These are phyloP conservation scores for Hydriomena furcata DNA, from an alignment of 2,888 invertebrate species.

Conservation along the genomic window DNA sequence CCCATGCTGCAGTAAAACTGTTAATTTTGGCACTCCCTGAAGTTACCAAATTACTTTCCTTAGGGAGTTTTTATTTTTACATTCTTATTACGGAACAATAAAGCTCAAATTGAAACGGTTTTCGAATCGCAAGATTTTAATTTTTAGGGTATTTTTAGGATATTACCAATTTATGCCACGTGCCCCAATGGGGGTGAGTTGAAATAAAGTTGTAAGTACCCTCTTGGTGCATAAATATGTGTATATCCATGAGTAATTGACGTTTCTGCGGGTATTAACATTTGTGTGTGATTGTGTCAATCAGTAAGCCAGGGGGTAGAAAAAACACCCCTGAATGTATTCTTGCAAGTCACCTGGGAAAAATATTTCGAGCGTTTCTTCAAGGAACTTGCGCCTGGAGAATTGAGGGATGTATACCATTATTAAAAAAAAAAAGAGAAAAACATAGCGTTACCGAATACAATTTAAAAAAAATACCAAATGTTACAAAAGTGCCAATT, in stretches of 20 bases:
- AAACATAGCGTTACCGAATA: no score
- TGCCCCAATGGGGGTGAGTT: slow-evolving; percentile 39
- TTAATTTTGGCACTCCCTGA: slow-evolving; percentile 36
- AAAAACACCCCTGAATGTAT: background rate
- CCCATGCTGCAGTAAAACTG: slow-evolving; percentile 19
- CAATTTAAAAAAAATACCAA: no score
- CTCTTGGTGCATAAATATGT: slow-evolving; percentile 41
- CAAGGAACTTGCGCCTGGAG: no score
- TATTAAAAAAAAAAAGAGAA: no score
- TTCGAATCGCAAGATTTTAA: background rate
- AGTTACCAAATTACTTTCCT: slow-evolving; percentile 20
- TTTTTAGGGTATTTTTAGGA: slow-evolving; percentile 40
- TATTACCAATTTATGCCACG: slow-evolving; percentile 51
- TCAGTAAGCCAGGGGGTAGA: slow-evolving; percentile 5
- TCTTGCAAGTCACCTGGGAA: slow-evolving; percentile 14
- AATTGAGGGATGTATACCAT: no score
- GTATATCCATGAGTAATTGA: slow-evolving; percentile 35
- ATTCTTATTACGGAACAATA: slow-evolving; percentile 11
- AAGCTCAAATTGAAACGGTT: slow-evolving; percentile 13
- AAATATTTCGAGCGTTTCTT: background rate
- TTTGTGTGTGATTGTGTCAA: slow-evolving; percentile 7
- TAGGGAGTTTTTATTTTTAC: slow-evolving; percentile 2
- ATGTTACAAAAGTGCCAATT: no score
- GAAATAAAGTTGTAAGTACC: slow-evolving; percentile 35
- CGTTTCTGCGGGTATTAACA: slow-evolving; percentile 37